These are phyloP conservation scores for Phyto melanocephala DNA, from an alignment of 2,888 invertebrate species.

Conservation along the genomic window DNA sequence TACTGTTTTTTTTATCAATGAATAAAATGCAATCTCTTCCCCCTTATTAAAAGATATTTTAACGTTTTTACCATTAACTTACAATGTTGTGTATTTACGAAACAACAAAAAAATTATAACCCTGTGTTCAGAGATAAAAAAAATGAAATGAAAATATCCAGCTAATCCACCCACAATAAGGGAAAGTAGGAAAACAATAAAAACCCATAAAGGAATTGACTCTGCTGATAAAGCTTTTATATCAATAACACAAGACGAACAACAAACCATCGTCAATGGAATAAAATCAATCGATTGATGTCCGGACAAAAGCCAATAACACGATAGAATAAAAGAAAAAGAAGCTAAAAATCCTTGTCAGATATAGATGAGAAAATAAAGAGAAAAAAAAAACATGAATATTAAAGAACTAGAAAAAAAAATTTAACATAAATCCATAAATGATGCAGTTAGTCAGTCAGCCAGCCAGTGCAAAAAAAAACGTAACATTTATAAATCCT, in stretches of 20 bases:
- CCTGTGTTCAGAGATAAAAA: conserved; percentile 41
- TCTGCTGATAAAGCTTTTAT: conserved; percentile 58
- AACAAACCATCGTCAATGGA: conserved; percentile 27
- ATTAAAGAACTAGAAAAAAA: no score
- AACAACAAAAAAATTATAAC: not conserved
- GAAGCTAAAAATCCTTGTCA: conserved; percentile 7
- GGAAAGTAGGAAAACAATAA: conserved; percentile 27
- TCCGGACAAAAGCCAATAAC: conserved; percentile 59
- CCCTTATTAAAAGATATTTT: not conserved
- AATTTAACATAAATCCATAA: conserved; percentile 1
- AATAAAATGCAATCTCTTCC: conserved; percentile 29
- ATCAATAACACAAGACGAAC: conserved; percentile 57
- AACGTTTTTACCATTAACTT: not conserved
- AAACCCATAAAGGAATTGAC: conserved; percentile 42
- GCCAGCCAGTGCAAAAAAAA: conserved; percentile 14
- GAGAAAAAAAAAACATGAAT: not conserved
- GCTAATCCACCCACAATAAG: conserved; percentile 64
- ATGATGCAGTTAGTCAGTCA: conserved; percentile 40
- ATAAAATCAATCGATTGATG: conserved; percentile 57
- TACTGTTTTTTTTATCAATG: not conserved
- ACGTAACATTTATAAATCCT: conserved; percentile 41
- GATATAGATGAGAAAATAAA: not conserved
- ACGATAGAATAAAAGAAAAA: conserved; percentile 9
- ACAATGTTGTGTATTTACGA: conserved; percentile 25
- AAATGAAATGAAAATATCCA: conserved; percentile 39